Evolutionary conservation across 2,797 vertebrate species (phyloP).

Genomic region (Poecilia wingei): DNA sequence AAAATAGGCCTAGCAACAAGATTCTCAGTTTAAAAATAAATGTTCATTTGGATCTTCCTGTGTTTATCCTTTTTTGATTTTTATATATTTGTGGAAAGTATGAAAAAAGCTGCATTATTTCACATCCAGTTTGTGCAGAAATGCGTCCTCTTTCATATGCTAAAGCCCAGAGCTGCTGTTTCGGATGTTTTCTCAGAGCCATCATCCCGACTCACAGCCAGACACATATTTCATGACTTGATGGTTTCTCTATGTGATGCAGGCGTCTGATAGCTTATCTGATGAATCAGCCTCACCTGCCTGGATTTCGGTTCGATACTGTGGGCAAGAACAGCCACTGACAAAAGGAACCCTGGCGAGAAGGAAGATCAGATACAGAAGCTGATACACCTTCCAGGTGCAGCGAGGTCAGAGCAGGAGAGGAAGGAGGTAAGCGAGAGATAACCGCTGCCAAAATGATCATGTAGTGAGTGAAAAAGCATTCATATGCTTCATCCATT

Average conservation of each 20-base stretch:
- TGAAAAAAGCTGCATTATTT: not conserved
- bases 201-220: slow-evolving; percentile 51
- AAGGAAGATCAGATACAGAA: slow-evolving; percentile 50
- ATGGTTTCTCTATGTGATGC: slow-evolving; percentile 67
- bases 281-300: slow-evolving; percentile 56
- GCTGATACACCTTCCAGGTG: slow-evolving; percentile 34
- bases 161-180: not conserved
- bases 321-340: slow-evolving; percentile 51
- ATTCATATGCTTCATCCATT: slow-evolving; percentile 2
- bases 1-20: not conserved
- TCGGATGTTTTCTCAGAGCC: slow-evolving; percentile 8
- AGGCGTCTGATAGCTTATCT: slow-evolving; percentile 65
- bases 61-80: not conserved
- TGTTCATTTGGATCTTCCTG: not conserved
- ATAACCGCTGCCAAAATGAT: slow-evolving; percentile 1
- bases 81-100: not conserved
- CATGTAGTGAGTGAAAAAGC: slow-evolving; percentile 9
- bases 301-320: slow-evolving; percentile 62
- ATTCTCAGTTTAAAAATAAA: not conserved
- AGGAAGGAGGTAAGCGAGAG: slow-evolving; percentile 22
- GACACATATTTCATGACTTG: slow-evolving; percentile 69
- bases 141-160: not conserved
- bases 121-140: not conserved
- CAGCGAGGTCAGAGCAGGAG: slow-evolving; percentile 38
- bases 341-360: slow-evolving; percentile 45